phyloP scores from a whole-genome alignment of 2,888 invertebrate genomes.

The Proisotoma minuta region DNA sequence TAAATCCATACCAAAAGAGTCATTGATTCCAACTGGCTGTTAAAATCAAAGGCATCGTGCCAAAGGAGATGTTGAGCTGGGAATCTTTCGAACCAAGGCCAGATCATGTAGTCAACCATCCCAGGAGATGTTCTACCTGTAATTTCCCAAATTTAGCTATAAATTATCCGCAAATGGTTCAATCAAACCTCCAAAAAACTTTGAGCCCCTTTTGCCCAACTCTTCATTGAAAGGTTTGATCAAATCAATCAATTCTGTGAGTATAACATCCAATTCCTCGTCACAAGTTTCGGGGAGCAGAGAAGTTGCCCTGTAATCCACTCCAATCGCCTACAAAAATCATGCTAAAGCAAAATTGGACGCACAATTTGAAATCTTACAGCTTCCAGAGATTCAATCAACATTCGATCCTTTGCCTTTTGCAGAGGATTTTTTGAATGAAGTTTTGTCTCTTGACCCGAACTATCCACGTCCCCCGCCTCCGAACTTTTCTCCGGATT shows the following conservation, averaged over 20 bases:
- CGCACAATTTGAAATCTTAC: conserved; percentile 48
- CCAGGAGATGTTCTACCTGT: no score
- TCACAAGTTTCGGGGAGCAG: conserved; percentile 16
- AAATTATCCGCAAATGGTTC: neutral
- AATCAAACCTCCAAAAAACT: conserved; percentile 52
- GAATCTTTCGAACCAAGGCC: conserved; percentile 76
- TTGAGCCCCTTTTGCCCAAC: conserved; percentile 50
- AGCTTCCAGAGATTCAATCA: conserved; percentile 62
- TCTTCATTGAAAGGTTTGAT: conserved; percentile 51
- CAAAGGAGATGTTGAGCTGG: conserved; percentile 58
- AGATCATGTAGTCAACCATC: conserved; percentile 75
- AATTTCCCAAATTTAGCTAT: neutral
- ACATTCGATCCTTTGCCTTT: conserved; percentile 67
- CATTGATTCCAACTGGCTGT: no score
- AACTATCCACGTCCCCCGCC: conserved; percentile 18
- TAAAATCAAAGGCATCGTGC: conserved; percentile 13
- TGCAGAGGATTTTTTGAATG: conserved; percentile 56
- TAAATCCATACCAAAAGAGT: neutral
- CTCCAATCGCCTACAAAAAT: no score
- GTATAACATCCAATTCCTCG: conserved; percentile 11
- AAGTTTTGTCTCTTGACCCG: conserved; percentile 57
- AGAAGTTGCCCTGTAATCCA: conserved; percentile 18
- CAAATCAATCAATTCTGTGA: conserved; percentile 47
- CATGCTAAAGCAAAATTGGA: no score
- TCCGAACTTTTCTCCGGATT: conserved; percentile 39